These are phyloP conservation scores for Triplophysa bombifrons DNA, from an alignment of 2,797 vertebrate genomes.

Conservation along the genomic window DNA sequence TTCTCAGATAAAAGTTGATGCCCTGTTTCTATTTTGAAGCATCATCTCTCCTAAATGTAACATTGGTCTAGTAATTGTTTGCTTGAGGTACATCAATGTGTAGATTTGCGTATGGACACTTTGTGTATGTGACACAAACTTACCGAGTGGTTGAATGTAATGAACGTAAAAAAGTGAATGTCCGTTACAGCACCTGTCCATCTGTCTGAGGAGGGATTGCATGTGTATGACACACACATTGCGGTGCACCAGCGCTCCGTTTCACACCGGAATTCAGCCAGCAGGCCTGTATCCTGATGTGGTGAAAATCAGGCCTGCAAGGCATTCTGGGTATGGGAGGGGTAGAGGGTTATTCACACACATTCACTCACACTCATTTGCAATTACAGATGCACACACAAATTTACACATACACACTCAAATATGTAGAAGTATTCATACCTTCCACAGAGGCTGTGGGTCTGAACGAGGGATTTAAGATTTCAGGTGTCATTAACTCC, in stretches of 20 bases:
- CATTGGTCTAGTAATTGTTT: not conserved
- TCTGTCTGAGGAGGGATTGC: slow-evolving; percentile 70
- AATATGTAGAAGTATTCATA: not conserved
- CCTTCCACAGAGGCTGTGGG: slow-evolving; percentile 12
- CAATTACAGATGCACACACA: slow-evolving; percentile 12
- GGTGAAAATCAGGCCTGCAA: slow-evolving; percentile 83
- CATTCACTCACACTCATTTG: slow-evolving; percentile 12
- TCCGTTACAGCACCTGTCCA: slow-evolving; percentile 83
- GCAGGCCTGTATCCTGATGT: slow-evolving; percentile 99
- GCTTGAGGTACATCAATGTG: slow-evolving; percentile 51
- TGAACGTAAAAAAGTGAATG: slow-evolving; percentile 67
- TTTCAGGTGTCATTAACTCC: slow-evolving; percentile 1
- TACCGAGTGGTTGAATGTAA: slow-evolving; percentile 58
- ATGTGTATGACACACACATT: slow-evolving; percentile 85
- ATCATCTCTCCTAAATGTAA: not conserved
- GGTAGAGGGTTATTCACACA: slow-evolving; percentile 57
- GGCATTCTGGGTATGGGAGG: slow-evolving; percentile 63
- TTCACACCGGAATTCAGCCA: slow-evolving; percentile 94
- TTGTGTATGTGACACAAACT: slow-evolving; percentile 59
- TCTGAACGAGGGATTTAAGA: slow-evolving; percentile 10
- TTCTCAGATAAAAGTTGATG: not conserved
- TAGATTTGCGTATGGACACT: not conserved
- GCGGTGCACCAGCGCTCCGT: slow-evolving; percentile 91
- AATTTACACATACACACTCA: not conserved
- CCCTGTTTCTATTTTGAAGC: not conserved